phyloP scores from a whole-genome alignment of 2,888 invertebrate genomes.

The Trileptium ribeirensis region DNA sequence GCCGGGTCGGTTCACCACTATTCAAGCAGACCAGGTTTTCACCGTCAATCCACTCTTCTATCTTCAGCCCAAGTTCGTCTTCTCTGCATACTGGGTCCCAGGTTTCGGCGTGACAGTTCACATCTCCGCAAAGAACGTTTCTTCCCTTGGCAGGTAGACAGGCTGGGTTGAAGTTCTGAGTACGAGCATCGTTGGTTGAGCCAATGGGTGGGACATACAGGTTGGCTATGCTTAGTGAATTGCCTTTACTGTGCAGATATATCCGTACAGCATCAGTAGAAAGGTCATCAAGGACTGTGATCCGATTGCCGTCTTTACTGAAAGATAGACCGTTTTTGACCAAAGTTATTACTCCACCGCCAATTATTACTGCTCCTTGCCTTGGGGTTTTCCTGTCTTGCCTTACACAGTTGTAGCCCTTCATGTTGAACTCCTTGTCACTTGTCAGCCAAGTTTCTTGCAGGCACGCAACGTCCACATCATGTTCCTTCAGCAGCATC shows the following conservation, averaged over 20 bases:
- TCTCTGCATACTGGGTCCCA: neutral
- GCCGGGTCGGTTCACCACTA: neutral
- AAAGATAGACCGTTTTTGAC: neutral
- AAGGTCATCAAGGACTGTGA: neutral
- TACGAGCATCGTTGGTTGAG: neutral
- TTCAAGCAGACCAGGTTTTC: neutral
- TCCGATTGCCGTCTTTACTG: neutral
- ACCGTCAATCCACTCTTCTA: neutral
- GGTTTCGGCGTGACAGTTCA: neutral
- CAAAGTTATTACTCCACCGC: neutral
- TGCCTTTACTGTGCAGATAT: neutral
- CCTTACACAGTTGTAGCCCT: neutral
- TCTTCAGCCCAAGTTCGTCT: neutral
- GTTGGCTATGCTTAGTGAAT: neutral
- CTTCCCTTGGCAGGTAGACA: neutral
- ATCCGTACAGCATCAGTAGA: neutral
- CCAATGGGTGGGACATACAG: neutral
- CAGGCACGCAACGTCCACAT: neutral
- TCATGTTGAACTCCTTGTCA: neutral
- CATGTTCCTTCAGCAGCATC: neutral
- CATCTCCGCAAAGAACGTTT: neutral
- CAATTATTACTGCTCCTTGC: neutral
- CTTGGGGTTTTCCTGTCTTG: neutral
- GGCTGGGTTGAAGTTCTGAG: neutral
- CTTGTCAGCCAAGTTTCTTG: neutral